phyloP scores from a whole-genome alignment of 2,113 vertebrate genomes.

The Mixornis gularis region DNA sequence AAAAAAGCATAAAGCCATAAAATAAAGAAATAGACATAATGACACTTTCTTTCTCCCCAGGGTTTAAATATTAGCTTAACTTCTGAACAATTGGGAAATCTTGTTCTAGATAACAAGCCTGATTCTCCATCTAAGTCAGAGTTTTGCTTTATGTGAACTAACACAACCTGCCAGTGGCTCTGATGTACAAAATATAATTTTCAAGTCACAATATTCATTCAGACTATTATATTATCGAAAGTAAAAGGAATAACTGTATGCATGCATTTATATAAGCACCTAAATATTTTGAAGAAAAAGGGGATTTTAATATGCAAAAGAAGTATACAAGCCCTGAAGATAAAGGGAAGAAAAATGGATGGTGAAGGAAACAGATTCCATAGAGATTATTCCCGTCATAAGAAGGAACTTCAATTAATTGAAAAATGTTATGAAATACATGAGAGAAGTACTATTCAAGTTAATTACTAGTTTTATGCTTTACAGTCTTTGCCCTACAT shows the following conservation, averaged over 20 bases:
- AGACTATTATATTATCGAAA: background rate
- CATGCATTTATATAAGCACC: background rate
- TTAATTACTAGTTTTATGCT: conserved; percentile 17
- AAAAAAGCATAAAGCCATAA: background rate
- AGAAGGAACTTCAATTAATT: background rate
- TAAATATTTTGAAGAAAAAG: background rate
- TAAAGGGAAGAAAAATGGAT: background rate
- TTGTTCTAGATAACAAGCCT: background rate
- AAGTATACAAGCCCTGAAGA: background rate
- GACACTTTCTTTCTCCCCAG: background rate
- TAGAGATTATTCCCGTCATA: background rate
- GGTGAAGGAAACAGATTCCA: background rate
- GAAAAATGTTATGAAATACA: background rate
- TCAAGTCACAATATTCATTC: background rate
- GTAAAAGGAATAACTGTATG: background rate
- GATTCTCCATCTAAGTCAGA: background rate
- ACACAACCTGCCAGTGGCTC: background rate
- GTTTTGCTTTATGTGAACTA: background rate
- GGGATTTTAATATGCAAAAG: background rate
- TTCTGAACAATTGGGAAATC: background rate
- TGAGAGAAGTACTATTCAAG: background rate
- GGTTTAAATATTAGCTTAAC: background rate
- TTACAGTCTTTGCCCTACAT: conserved; percentile 4
- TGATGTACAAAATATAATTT: background rate
- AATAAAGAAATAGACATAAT: background rate